A percentile compares a stretch with the other conserved stretches of the same genome.
phyloP scores from a whole-genome alignment of 1,140 invertebrate genomes.

The Drosophila fuyamai region DNA sequence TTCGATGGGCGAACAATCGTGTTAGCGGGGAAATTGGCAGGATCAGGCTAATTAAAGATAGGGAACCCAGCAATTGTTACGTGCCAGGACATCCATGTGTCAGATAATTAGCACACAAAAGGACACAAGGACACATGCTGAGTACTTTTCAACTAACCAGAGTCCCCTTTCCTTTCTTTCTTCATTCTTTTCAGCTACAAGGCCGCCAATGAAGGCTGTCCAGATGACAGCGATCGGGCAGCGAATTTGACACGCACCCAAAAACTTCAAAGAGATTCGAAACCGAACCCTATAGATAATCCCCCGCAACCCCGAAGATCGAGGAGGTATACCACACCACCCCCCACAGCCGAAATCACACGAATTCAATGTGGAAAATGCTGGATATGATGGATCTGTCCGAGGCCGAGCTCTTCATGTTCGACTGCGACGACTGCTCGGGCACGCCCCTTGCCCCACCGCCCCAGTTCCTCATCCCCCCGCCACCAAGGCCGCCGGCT shows the following conservation, averaged over 20 bases:
- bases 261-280: constrained; percentile 27
- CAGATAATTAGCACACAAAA: constrained; percentile 63
- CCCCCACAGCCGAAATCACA: constrained; percentile 12
- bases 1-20: constrained; percentile 28
- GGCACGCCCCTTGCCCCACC: constrained; percentile 87
- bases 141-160: constrained; percentile 44
- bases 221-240: constrained; percentile 73
- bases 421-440: constrained; percentile 86
- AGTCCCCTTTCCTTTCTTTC: constrained; percentile 9
- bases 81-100: constrained; percentile 53
- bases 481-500: constrained; percentile 86
- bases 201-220: constrained; percentile 70
- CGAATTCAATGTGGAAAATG: constrained; percentile 81
- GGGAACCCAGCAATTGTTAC: constrained; percentile 38
- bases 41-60: constrained; percentile 51
- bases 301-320: constrained; percentile 3
- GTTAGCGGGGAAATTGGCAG: constrained; percentile 52
- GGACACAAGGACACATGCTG: constrained; percentile 27
- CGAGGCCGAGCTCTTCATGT: constrained; percentile 74
- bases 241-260: constrained; percentile 72
- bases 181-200: constrained; percentile 45
- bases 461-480: constrained; percentile 87
- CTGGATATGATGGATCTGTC: constrained; percentile 64
- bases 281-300: constrained; percentile 15
- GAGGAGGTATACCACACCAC: constrained; percentile 3